Evolutionary conservation across 2,113 vertebrate species (phyloP).

Genomic region (Casuarius casuarius): DNA sequence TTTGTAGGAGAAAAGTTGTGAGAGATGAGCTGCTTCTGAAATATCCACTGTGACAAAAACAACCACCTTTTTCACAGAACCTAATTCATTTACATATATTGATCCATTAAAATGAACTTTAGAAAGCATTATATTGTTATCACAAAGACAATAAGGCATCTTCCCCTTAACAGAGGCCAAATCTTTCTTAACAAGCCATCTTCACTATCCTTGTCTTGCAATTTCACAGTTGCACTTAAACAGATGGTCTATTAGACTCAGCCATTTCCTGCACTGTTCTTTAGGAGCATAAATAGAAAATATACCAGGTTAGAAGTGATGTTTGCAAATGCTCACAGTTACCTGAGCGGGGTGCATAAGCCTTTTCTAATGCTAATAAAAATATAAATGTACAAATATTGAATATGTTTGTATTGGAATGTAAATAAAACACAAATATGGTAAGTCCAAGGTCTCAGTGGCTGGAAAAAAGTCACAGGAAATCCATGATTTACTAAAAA

Average conservation of each 20-base stretch:
- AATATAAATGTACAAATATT: background rate
- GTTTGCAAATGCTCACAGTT: background rate
- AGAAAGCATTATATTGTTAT: background rate
- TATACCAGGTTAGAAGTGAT: background rate
- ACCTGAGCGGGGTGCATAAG: background rate
- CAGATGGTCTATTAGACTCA: slow-evolving; percentile 1
- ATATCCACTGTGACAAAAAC: background rate
- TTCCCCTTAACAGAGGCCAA: background rate
- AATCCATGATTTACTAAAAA: background rate
- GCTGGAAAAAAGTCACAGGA: background rate
- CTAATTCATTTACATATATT: background rate
- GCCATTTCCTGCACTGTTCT: background rate
- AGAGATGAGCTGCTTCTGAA: background rate
- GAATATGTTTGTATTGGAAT: background rate
- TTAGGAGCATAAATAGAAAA: slow-evolving; percentile 2
- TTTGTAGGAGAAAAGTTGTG: background rate
- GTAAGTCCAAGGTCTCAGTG: background rate
- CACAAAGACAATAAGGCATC: background rate
- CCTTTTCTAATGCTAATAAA: background rate
- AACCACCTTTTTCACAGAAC: background rate
- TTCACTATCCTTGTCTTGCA: background rate
- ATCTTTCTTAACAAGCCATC: background rate
- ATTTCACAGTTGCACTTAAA: slow-evolving; percentile 2
- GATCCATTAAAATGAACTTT: background rate
- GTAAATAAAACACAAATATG: background rate